Conservation (phyloP, 2,113 vertebrate genomes). For the Hyaena hyaena region DNA sequence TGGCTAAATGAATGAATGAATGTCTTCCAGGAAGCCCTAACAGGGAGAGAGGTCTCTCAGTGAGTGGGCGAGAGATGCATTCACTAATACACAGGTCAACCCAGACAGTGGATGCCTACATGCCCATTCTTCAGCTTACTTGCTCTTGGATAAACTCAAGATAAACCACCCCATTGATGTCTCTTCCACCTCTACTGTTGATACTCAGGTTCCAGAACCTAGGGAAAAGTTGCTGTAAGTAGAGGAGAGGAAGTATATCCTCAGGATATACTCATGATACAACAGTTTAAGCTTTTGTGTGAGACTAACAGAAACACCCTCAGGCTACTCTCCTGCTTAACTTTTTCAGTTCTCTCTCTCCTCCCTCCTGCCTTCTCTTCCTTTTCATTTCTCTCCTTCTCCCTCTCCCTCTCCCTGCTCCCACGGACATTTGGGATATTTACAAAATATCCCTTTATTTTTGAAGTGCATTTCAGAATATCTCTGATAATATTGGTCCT, state of each 20-base stretch:
- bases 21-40: neutral
- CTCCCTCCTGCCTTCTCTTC: neutral
- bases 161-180: neutral
- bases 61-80: neutral
- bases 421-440: neutral
- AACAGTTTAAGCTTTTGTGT: neutral
- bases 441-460: neutral
- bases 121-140: slow-evolving; percentile 20
- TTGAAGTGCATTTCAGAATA: slow-evolving; percentile 33
- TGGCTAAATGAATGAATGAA: slow-evolving; percentile 6
- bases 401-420: neutral
- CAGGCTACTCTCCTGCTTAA: neutral
- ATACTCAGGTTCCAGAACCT: neutral
- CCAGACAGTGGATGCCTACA: neutral
- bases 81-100: neutral
- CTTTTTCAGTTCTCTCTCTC: neutral
- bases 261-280: slow-evolving; percentile 55
- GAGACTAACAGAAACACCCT: neutral
- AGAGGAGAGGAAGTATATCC: neutral
- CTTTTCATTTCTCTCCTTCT: neutral
- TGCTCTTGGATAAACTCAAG: slow-evolving; percentile 18
- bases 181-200: neutral
- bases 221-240: slow-evolving; percentile 7
- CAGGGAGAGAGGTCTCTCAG: neutral
- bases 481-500: neutral